These are phyloP conservation scores for Taxidea taxus DNA, from an alignment of 2,113 vertebrate species.

Conservation along the genomic window DNA sequence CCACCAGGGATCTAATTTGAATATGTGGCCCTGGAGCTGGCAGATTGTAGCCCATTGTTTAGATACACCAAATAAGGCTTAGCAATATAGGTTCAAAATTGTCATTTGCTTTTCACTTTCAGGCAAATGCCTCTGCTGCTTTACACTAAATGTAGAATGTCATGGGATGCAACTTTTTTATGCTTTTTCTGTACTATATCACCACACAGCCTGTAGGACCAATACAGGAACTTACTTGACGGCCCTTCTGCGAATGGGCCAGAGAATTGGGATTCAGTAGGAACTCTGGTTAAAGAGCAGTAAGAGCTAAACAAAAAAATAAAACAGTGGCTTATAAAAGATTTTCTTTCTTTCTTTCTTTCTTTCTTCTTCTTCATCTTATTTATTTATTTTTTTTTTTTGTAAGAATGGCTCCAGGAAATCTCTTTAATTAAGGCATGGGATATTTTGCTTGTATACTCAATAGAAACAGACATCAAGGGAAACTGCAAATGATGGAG, in stretches of 20 bases:
- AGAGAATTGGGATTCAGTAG: background rate
- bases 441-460: background rate
- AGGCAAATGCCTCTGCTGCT: background rate
- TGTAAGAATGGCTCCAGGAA: conserved; percentile 2
- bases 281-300: background rate
- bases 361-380: no score
- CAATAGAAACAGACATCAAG: background rate
- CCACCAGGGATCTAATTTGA: background rate
- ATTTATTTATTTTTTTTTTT: background rate
- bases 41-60: background rate
- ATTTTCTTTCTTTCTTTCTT: background rate
- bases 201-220: background rate
- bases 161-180: background rate
- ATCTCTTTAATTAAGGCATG: background rate
- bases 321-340: background rate
- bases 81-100: background rate
- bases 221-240: background rate
- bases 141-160: background rate
- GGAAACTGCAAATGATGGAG: background rate
- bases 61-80: background rate
- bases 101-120: background rate
- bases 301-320: background rate
- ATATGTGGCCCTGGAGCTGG: background rate
- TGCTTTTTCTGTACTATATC: background rate
- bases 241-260: background rate